Base-by-base conservation (phyloP, 2,113 vertebrate species). In the Anser brachyrhynchus region DNA sequence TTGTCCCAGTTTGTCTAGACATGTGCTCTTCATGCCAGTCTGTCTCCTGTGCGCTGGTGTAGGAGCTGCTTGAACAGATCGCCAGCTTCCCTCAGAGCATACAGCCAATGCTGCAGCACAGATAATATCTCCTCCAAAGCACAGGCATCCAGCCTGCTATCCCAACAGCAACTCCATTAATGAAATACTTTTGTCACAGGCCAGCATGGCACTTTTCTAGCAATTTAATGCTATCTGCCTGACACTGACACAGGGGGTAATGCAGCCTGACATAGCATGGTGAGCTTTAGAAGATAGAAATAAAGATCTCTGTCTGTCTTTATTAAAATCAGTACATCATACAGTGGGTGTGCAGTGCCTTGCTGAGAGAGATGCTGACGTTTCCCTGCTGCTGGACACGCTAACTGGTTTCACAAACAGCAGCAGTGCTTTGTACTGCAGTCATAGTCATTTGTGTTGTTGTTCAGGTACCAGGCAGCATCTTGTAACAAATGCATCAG, bases 291-390 rank as follows among this genome's bases (percentile, higher is more conserved):
- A 81, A 79, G 69, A 5, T 1, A 72, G 79, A 49, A 94, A 61
- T 37, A 57, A 78, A 80, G 37, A 92, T 87, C 65, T 58, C 16
- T 58, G 65, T 72, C 94, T 78, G 13, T 37, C 46, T 92, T 84
- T 77, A 31, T 88, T 87, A 87, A 57, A 78, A 95, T 81, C 72
- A 65, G 54, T 49, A 1, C 49, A 17, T 39, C 75, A 84, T 39
- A 8, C 0, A 0, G 33, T 35, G 70, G 81, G 35, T 1, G 4
- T 1, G 2, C 26, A 23, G 66, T 4, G 0, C 9, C 49, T 49
- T 78, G 51, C 70, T 2, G 3, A 49, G 35, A 39, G 61, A 41
- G 20, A 58, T 64, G 67, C 33, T 87, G 91, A 59, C 44, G 43
- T 41, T 49, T 89, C 14, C 79, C 35, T 75, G 61, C 85, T 96